A percentile compares a stretch with the other conserved stretches of the same genome.
phyloP scores from a whole-genome alignment of 2,888 invertebrate genomes.

The Idaea aversata region DNA sequence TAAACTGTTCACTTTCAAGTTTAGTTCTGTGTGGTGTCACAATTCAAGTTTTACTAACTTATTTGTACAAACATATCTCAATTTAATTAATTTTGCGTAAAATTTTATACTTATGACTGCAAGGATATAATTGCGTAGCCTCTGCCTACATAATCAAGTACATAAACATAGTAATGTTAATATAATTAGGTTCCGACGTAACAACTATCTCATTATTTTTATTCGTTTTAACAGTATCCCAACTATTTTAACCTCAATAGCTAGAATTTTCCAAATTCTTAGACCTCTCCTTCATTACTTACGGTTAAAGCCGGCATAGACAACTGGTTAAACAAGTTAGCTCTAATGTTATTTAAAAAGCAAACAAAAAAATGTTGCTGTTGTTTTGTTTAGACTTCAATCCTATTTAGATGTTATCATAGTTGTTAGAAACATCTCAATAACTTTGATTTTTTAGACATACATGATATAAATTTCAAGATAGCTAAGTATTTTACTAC shows the following conservation, averaged over 20 bases:
- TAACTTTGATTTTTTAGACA: neutral
- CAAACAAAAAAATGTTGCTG: conserved; percentile 35
- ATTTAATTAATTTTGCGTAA: conserved; percentile 15
- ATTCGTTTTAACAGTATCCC: neutral
- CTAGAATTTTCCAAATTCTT: conserved; percentile 10
- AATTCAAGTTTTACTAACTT: conserved; percentile 51
- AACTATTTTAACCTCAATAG: neutral
- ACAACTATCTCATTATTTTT: neutral
- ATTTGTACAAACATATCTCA: conserved; percentile 17
- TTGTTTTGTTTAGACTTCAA: conserved; percentile 8
- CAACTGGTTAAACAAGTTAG: conserved; percentile 58
- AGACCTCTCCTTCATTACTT: conserved; percentile 17
- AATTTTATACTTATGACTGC: neutral
- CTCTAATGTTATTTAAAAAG: conserved; percentile 43
- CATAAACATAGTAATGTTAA: conserved; percentile 9
- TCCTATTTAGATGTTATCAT: conserved; percentile 1
- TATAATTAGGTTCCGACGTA: neutral
- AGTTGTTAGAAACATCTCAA: neutral
- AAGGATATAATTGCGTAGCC: neutral
- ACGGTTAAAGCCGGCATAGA: conserved; percentile 36
- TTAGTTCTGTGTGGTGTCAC: conserved; percentile 69
- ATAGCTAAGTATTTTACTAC: too few relatives aligned
- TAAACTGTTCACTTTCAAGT: conserved; percentile 69
- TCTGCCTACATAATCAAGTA: conserved; percentile 12
- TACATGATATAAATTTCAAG: neutral